Conservation (phyloP, 92 coral and sea anemone genomes). For the Siderastrea radians region DNA sequence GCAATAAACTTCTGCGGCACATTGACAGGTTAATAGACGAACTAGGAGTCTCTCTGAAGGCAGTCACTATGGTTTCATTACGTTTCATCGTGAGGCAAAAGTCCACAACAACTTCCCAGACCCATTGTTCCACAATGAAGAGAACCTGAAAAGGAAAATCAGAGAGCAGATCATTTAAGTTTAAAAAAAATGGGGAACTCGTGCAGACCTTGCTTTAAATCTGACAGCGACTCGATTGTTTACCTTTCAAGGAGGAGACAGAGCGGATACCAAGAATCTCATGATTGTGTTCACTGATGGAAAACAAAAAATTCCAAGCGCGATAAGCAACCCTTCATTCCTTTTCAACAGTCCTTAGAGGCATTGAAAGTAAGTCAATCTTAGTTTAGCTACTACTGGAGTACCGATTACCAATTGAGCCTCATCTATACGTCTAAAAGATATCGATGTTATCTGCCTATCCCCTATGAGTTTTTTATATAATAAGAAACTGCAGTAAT, state of each 20-base stretch:
- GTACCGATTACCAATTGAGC: no score
- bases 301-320: background rate
- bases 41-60: background rate
- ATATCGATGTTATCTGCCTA: no score
- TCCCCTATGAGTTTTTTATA: background rate
- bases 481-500: no score
- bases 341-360: background rate
- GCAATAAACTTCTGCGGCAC: background rate
- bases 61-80: slow-evolving; percentile 4
- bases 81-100: background rate
- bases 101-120: background rate
- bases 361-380: slow-evolving; percentile 5
- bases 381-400: background rate
- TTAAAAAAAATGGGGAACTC: slow-evolving; percentile 9
- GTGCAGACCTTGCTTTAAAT: slow-evolving; percentile 8
- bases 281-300: slow-evolving; percentile 16
- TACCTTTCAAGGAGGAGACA: background rate
- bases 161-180: background rate
- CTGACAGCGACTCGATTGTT: background rate
- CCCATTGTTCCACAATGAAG: background rate
- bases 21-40: background rate
- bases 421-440: no score
- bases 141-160: background rate
- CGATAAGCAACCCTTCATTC: background rate
- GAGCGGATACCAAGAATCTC: slow-evolving; percentile 10